Evolutionary conservation across 2,888 invertebrate species (phyloP), one percentile per base, ranked within the genome.

Genomic region (Cephus pygmeus): DNA sequence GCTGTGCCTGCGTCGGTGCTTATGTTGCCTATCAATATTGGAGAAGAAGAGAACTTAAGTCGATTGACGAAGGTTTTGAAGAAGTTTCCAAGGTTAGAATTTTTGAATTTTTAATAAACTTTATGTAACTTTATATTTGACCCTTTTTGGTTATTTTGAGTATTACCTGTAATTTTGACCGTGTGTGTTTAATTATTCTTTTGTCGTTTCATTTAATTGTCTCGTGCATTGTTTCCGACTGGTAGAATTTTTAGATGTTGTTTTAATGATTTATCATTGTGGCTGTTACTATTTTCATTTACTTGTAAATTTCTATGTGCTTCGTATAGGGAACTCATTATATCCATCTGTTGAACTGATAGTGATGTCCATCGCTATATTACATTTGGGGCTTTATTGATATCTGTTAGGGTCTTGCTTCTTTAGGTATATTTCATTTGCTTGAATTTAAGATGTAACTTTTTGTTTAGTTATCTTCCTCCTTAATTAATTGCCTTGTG

Each of bases 51-150:
- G 88, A 91, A 82, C 86, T 89, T 69, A 90, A 89, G 81, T 88
- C 89, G 23, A 91, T 92, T 78, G 92, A 92, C 79, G 92, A 92
- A 85, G 92, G 92, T 36, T 92, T 92, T 77, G 92, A 91, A 78
- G 92, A 92, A 82, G 90, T 92, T 56, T 87, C 90, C 31, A 91
- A 91, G 90, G 92, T 92, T 87, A 85, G 87, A 82, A 79, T 78
- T 77, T 75, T 34, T 35, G 73, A 77, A 75, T 73, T 77, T 74
- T 69, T 11, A 71, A 71, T 23, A 56, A 56, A 56, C 6, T 15
- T 23, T 23, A 9, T 56, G 56, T 23, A 56, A 23, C 23, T 23
- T 23, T 9, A 23, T 23, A 23, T 23, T 56, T 56, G 0, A 56
- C 23, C 56, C 23, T 56, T 23, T 9, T 56, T 23, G 56, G 56